Evolutionary conservation across 2,797 vertebrate species (phyloP), one percentile per base, ranked within the genome.

Genomic region (Odontamblyopus lacepedii): DNA sequence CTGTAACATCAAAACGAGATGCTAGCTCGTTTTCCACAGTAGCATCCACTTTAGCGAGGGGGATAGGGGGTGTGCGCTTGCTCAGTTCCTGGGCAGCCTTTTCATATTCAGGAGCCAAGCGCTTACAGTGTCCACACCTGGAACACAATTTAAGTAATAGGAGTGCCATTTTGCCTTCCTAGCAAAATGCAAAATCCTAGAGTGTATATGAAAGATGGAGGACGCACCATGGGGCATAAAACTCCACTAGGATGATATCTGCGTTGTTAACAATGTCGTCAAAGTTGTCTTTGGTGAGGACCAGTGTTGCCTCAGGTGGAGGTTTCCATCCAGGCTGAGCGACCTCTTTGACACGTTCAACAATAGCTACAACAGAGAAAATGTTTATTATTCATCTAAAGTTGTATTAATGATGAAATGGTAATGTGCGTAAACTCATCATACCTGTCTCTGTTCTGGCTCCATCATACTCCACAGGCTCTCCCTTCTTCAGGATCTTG

Each of bases 51-150:
- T 99, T 99, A 50, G 96, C 98, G 80, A 99, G 88, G 0, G 91
- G 95, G 70, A 99, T 98, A 0, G 96, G 92, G 62, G 97, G 97
- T 0, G 91, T 92, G 65, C 76, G 96, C 68, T 92, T 85, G 87
- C 91, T 94, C 59, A 99, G 90, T 87, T 96, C 95, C 78, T 96
- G 92, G 29, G 98, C 98, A 0, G 98, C 98, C 81, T 97, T 98
- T 86, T 99, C 98, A 0, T 98, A 99, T 30, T 98, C 97, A 0
- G 98, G 98, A 78, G 97, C 97, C 66, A 99, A 94, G 67, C 91
- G 91, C 87, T 99, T 99, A 80, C 98, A 99, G 87, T 99, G 98
- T 32, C 98, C 98, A 69, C 98, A 99, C 98, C 98, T 98, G 83
- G 3, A 68, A 48, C 44, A 53, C 3, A 53, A 65, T 63, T 35